Evolutionary conservation across 2,113 vertebrate genomes (phyloP).

Genomic region (Setophaga kirtlandii): DNA sequence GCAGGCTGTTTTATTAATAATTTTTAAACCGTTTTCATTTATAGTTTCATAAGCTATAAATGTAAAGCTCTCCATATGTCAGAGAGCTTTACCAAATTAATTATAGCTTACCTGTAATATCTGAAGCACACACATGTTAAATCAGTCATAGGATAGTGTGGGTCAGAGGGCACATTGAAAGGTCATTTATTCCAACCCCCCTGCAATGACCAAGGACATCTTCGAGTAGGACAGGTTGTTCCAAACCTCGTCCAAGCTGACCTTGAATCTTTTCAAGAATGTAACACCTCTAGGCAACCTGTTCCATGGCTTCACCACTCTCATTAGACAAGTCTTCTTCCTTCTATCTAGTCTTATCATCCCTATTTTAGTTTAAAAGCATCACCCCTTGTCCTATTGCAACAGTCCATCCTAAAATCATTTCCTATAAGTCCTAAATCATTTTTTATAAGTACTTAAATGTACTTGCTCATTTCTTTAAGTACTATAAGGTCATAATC

Average conservation of each 20-base stretch:
- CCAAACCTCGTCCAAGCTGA: background rate
- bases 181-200: background rate
- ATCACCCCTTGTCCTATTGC: background rate
- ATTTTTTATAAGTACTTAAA: background rate
- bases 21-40: background rate
- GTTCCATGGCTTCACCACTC: background rate
- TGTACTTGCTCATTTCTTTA: background rate
- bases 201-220: background rate
- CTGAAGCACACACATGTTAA: background rate
- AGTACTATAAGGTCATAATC: background rate
- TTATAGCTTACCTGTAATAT: background rate
- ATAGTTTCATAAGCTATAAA: background rate
- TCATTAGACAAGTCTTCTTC: background rate
- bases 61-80: background rate
- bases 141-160: background rate
- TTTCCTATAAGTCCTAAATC: background rate
- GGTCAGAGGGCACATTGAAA: background rate
- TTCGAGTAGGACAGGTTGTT: background rate
- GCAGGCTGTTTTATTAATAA: background rate
- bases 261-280: background rate
- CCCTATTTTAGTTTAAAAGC: background rate
- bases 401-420: background rate
- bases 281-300: background rate
- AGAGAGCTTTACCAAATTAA: background rate
- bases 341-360: background rate